Evolutionary conservation across 2,888 invertebrate species (phyloP).

Genomic region (Caenorhabditis sp.): DNA sequence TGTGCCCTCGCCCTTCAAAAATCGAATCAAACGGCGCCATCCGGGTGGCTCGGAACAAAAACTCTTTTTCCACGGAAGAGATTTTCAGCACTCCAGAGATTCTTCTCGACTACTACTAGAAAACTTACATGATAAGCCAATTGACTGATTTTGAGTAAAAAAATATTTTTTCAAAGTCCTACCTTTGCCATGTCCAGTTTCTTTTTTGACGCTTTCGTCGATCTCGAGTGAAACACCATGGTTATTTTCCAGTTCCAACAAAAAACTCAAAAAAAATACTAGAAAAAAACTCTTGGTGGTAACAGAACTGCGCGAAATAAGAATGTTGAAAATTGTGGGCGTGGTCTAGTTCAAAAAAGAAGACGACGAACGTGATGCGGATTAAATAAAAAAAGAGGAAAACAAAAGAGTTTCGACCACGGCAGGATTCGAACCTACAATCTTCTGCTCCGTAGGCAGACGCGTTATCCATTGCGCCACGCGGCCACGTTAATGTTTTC

Average conservation of each 20-base stretch:
- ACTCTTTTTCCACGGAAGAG: no score
- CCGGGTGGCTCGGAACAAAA: background rate
- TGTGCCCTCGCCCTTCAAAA: no score
- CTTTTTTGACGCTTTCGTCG: slow-evolving; percentile 39
- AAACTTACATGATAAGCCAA: no score
- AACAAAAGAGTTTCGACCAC: slow-evolving; percentile 40
- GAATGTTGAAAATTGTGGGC: slow-evolving; percentile 2
- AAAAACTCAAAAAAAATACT: background rate
- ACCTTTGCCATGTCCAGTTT: slow-evolving; percentile 53
- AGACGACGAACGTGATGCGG: background rate
- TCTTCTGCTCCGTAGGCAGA: slow-evolving; percentile 71
- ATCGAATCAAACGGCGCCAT: background rate
- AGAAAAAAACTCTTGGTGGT: background rate
- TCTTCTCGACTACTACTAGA: no score
- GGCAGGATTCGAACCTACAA: slow-evolving; percentile 71
- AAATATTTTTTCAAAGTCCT: background rate
- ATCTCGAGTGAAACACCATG: slow-evolving; percentile 52
- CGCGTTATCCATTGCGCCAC: slow-evolving; percentile 63
- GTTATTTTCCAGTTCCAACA: background rate
- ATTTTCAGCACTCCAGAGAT: no score
- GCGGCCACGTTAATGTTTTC: slow-evolving; percentile 4
- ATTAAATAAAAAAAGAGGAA: background rate
- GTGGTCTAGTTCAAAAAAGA: background rate
- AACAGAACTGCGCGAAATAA: background rate
- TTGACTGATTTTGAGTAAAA: no score